Evolutionary conservation across 1,140 invertebrate species (phyloP), one percentile per base, ranked within the genome.

Genomic region (Orius laevigatus): DNA sequence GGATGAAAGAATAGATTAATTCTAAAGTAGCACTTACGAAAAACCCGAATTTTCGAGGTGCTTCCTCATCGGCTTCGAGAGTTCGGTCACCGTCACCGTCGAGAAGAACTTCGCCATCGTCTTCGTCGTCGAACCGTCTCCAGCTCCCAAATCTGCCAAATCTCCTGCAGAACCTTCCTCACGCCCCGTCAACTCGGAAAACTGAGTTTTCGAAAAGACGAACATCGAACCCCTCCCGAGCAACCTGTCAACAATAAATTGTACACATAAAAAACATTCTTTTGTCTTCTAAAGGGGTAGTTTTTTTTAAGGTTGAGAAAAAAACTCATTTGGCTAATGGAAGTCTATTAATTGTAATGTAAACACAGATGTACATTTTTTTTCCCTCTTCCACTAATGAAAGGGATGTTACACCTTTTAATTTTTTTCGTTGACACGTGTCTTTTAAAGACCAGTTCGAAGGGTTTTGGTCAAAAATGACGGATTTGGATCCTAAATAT

Each of bases 171-270:
- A 58, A 48, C 68, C 62, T 65, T 73, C 59, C 61, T 63, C 56
- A n/a, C 56, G 58, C 12, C 60, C 62, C 12, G 50, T 49, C 45
- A 93, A 66, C 48, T 66, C 61, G 53, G 71, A 65, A 51, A 90
- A 79, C 59, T 93, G 88, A 15, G 71, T 62, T 20, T 70, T 64
- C 0, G 88, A 93, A 54, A 90, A 76, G 2, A 95, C 84, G 66
- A 92, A 92, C 90, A 94, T 94, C 0, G 86, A 90, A 11, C 90
- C 90, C 36, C 89, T 70, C 12, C 79, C 74, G 6, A 93, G 66
- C 60, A 87, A 75, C 51, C 86, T 89, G 73, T 40, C 65, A 69
- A 44, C 36, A 16, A 34, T n/a, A n/a, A n/a, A n/a, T n/a, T n/a
- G 25, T 4, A 25, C 8, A 25, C 25, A 25, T 25, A 25, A 25